A percentile compares a stretch with the other conserved stretches of the same genome.
These are phyloP conservation scores for Labeo rohita DNA, from an alignment of 2,113 vertebrate species.

Conservation along the genomic window DNA sequence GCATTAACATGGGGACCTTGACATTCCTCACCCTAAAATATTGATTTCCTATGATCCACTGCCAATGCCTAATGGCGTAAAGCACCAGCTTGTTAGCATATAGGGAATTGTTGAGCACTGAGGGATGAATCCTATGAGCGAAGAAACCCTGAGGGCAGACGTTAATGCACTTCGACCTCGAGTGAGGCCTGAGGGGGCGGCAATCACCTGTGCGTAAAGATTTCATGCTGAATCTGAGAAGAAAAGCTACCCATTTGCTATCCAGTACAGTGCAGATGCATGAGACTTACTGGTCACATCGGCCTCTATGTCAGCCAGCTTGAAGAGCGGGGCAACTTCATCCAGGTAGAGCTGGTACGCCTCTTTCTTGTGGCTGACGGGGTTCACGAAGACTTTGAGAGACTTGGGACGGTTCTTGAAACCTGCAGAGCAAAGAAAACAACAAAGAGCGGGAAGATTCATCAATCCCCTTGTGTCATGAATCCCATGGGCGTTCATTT, in stretches of 20 bases:
- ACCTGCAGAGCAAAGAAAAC: conserved; percentile 69
- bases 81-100: conserved; percentile 48
- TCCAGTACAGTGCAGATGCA: neutral
- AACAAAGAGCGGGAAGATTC: conserved; percentile 32
- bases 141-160: conserved; percentile 54
- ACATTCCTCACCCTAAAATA: conserved; percentile 43
- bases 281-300: conserved; percentile 86
- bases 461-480: conserved; percentile 42
- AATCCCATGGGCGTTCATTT: conserved; percentile 50
- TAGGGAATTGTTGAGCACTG: conserved; percentile 38
- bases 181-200: conserved; percentile 44
- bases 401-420: conserved; percentile 85
- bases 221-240: conserved; percentile 12
- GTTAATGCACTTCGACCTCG: conserved; percentile 48
- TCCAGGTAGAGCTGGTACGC: conserved; percentile 85
- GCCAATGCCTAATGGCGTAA: conserved; percentile 52
- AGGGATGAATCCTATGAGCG: conserved; percentile 45
- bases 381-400: conserved; percentile 93
- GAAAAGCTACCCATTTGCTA: conserved; percentile 2
- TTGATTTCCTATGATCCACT: conserved; percentile 44
- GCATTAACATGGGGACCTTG: conserved; percentile 33
- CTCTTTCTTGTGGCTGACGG: conserved; percentile 91
- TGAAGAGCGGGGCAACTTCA: conserved; percentile 91
- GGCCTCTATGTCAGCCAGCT: conserved; percentile 87
- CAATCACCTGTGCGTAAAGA: conserved; percentile 40